Base-by-base conservation (phyloP, 2,113 vertebrate species). In the Lagopus leucura region DNA sequence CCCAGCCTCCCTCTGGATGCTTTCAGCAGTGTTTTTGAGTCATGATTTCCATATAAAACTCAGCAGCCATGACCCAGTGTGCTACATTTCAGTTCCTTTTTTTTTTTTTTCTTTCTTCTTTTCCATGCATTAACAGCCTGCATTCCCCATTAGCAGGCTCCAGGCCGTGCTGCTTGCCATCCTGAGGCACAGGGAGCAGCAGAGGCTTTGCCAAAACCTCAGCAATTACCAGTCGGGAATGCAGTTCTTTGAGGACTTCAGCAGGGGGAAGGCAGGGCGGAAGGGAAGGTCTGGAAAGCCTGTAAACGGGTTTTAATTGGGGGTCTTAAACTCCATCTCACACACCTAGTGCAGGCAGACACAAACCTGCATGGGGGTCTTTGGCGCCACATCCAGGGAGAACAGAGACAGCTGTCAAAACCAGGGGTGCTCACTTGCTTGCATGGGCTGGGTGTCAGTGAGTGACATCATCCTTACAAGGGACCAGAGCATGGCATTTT, bases 21-120 rank as follows among this genome's bases (percentile, higher is more conserved):
- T 81, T 93, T 90, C 63, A 9, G 11, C 78, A 88, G 86, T 82
- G 12, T 10, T 82, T 94, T 92, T 92, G 93, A 96, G 78, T 73
- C 94, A 96, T 38, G n/a, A 72, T 93, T 96, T 95, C 97, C 93
- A 91, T 60, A 91, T 89, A 86, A 91, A 94, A 91, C 6, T 6
- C 55, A 0, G 0, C 79, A 5, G 3, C 91, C 91, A 92, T 78
- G 94, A 96, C 96, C 96, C 92, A 96, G 40, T 93, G 88, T 92
- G 96, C 97, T 80, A 94, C 73, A 94, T 96, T 94, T 94, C 2
- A 2, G 63, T 89, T 94, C 86, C 81, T 14, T 1, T 42, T 91
- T 93, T 54, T 54, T 28, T 5, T 28, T 1, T 38, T 90, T 92
- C 86, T 94, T 86, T 81, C 13, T 1, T 42, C 90, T 92, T 91